Evolutionary conservation across 92 coral and sea anemone species (phyloP), one percentile per base, ranked within the genome.

Genomic region (Bergia sp.): DNA sequence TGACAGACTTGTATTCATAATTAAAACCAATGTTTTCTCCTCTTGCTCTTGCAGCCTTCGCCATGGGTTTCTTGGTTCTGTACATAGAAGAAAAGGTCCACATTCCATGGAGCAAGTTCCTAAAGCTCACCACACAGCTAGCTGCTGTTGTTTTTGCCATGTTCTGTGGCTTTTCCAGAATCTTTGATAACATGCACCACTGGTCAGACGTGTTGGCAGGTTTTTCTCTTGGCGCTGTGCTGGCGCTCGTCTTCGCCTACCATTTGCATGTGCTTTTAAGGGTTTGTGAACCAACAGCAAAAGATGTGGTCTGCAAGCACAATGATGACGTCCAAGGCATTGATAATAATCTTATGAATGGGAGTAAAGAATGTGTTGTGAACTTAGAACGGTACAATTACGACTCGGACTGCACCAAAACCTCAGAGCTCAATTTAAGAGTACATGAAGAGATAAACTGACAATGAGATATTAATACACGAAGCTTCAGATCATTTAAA

Each of bases 161-260:
- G 16, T 86, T 92, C 76, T 94, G 96, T 73, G 90, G 93, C 5
- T 75, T 89, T 61, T 92, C 96, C n/a, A 90, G 96, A 69, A 61
- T 94, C 86, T 92, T 95, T 79, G 96, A 94, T 79, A 92, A 94
- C 90, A 94, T 91, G 88, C 96, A 94, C 78, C 96, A 94, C 57
- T 94, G 96, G 96, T 90, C 90, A 40, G 96, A 94, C 75, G 96
- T 94, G 5, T 76, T 94, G 49, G 91, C 93, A 21, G 96, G 96
- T 18, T 85, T 94, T 71, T 37, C 82, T 37, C 86, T 94, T 39
- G 96, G 96, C 21, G 75, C 89, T 0, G 80, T 92, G 18, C 88
- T 91, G 18, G 96, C 95, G 12, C 73, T 53, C 13, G 47, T 86
- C 8, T 53, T 78, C 18, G 87, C 85, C 20, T 88, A 89, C 73